Evolutionary conservation across 2,113 vertebrate genomes (phyloP), one percentile per base, ranked within the genome.

Genomic region (Penelope pileata): DNA sequence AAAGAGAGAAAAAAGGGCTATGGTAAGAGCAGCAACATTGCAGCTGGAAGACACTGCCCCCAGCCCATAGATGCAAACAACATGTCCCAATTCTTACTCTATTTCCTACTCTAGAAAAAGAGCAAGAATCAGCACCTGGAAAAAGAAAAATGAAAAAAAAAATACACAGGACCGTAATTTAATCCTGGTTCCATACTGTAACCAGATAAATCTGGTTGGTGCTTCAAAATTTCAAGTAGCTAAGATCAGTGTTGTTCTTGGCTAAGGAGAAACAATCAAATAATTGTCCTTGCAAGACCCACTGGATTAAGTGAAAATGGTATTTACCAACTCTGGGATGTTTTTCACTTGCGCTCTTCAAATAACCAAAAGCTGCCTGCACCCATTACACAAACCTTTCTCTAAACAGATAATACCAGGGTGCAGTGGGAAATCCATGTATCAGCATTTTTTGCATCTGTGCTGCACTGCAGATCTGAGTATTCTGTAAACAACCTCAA

Each of bases 401-500:
- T 74, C 69, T 9, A 3, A 81, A 54, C 10, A 84, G 34, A 4
- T 72, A 60, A 94, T 30, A 32, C 22, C 51, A 74, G 30, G 16
- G 48, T 21, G 12, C 75, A 60, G 23, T 26, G 27, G 27, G 21
- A 93, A 94, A 72, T 34, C 26, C 68, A 68, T 14, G 30, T 30
- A 83, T 95, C 76, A 85, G 60, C 60, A 76, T 22, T 76, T 86
- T 70, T 50, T 26, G 30, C 43, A 78, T 10, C 54, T 74, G n/a
- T 63, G 62, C 51, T 62, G 8, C 10, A 1, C 0, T 80, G 45
- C n/a, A 80, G 63, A 77, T 81, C 7, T 40, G 34, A 4, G 5
- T 62, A 54, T 56, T 75, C 68, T 2, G 5, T 56, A 90, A 94
- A 96, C 83, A 89, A 23, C 34, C 63, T 43, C 86, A 91, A 48